Percentiles rank a stretch among this genome's conserved stretches.
phyloP scores from a whole-genome alignment of 1,140 invertebrate genomes.

The Zophobas atratus region DNA sequence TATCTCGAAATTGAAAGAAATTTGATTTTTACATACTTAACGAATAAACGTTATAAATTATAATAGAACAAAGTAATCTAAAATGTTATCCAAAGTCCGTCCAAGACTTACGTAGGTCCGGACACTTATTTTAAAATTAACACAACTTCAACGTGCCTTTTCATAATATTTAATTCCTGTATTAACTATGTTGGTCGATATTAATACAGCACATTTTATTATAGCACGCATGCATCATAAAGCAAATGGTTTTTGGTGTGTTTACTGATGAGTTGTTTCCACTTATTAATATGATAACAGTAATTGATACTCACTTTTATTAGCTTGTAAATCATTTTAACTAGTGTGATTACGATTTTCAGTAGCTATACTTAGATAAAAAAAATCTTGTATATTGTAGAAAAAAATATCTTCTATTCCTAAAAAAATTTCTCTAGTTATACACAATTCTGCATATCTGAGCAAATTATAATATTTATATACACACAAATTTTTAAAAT shows the following conservation, averaged over 20 bases:
- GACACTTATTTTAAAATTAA: not conserved
- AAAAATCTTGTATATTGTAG: not conserved
- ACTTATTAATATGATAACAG: not conserved
- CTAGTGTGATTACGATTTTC: slow-evolving; percentile 4
- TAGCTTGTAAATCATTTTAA: slow-evolving; percentile 10
- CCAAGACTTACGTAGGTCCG: not conserved
- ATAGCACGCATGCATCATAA: not conserved
- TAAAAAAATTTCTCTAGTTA: slow-evolving; percentile 15
- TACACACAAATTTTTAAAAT: slow-evolving; percentile 29
- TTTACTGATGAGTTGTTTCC: slow-evolving; percentile 1
- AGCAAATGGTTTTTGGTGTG: slow-evolving; percentile 9
- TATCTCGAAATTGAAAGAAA: too few species aligned
- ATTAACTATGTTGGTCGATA: too few species aligned
- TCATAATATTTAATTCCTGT: not conserved
- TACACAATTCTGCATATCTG: slow-evolving; percentile 19
- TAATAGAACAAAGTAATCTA: not conserved
- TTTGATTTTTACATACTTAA: too few species aligned
- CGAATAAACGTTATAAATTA: too few species aligned
- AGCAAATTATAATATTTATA: slow-evolving; percentile 34
- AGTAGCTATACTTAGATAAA: not conserved
- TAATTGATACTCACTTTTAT: slow-evolving; percentile 23
- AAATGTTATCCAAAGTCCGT: not conserved
- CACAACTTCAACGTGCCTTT: not conserved
- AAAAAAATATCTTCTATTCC: slow-evolving; percentile 9
- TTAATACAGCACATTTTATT: too few species aligned